These are phyloP conservation scores for Yasuhikotakia modesta DNA, from an alignment of 2,797 vertebrate genomes.

Conservation along the genomic window DNA sequence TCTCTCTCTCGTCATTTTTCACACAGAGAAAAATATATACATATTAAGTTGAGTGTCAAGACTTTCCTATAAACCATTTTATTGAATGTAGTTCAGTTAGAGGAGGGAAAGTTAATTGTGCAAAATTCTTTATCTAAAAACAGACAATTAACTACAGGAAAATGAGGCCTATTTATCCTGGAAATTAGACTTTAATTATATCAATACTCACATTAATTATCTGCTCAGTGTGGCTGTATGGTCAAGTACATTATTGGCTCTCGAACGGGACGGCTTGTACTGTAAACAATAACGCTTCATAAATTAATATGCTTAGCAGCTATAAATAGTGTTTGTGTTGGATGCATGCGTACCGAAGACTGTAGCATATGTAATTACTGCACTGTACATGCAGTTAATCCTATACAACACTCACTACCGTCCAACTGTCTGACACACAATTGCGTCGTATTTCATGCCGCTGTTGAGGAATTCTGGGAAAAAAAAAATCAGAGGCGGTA, in stretches of 20 bases:
- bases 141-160: conserved; percentile 47
- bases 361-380: conserved; percentile 70
- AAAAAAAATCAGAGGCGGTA: not conserved
- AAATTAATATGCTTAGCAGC: conserved; percentile 77
- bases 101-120: conserved; percentile 51
- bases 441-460: conserved; percentile 53
- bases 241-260: conserved; percentile 40
- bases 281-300: conserved; percentile 76
- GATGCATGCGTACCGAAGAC: conserved; percentile 64
- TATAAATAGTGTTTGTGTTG: conserved; percentile 76
- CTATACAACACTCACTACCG: conserved; percentile 68
- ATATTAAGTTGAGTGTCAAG: not conserved
- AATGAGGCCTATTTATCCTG: conserved; percentile 57
- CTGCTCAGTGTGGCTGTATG: conserved; percentile 28
- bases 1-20: not conserved
- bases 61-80: conserved; percentile 17
- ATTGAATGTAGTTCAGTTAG: conserved; percentile 6
- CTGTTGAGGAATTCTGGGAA: conserved; percentile 1
- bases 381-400: conserved; percentile 70
- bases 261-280: conserved; percentile 48
- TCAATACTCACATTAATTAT: conserved; percentile 59
- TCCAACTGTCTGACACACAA: conserved; percentile 61
- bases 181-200: conserved; percentile 58
- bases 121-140: conserved; percentile 56
- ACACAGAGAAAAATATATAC: not conserved